These are phyloP conservation scores for Gymnothorax reevesii DNA, from an alignment of 2,797 vertebrate genomes.

Conservation along the genomic window DNA sequence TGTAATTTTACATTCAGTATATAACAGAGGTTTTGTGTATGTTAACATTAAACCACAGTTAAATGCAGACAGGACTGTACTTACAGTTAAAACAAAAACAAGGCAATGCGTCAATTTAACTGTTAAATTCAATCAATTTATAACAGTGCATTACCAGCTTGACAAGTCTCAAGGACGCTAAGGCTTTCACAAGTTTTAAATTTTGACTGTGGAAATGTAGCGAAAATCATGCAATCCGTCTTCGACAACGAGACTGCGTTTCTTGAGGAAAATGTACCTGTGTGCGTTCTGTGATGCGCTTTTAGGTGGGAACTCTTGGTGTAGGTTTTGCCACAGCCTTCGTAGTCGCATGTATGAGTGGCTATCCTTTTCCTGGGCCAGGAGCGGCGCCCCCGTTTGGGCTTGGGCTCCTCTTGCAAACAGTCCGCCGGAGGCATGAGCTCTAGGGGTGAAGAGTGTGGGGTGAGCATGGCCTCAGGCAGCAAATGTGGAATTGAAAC, in stretches of 20 bases:
- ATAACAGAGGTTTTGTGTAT: too few relatives aligned
- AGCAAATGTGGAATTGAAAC: conserved; percentile 37
- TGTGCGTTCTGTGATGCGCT: conserved; percentile 96
- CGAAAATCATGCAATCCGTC: not conserved
- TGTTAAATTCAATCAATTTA: too few relatives aligned
- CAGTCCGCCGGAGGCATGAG: conserved; percentile 83
- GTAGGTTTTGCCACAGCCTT: conserved; percentile 96
- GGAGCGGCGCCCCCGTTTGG: conserved; percentile 90
- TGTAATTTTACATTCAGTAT: too few relatives aligned
- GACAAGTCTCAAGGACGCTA: not conserved
- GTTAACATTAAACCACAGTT: too few relatives aligned
- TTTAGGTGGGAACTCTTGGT: conserved; percentile 99
- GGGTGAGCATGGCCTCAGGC: conserved; percentile 55
- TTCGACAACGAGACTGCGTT: not conserved
- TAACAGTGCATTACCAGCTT: not conserved
- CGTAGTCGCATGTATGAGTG: conserved; percentile 94
- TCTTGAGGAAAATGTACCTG: conserved; percentile 74
- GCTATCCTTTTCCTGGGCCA: conserved; percentile 96
- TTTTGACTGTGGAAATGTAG: conserved; percentile 1
- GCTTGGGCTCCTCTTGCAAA: conserved; percentile 87
- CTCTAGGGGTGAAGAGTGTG: conserved; percentile 74
- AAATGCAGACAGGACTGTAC: too few relatives aligned
- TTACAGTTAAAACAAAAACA: too few relatives aligned
- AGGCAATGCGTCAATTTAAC: too few relatives aligned
- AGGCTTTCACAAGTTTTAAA: not conserved